phyloP scores from a whole-genome alignment of 2,797 vertebrate genomes.

The Okamejei kenojei region DNA sequence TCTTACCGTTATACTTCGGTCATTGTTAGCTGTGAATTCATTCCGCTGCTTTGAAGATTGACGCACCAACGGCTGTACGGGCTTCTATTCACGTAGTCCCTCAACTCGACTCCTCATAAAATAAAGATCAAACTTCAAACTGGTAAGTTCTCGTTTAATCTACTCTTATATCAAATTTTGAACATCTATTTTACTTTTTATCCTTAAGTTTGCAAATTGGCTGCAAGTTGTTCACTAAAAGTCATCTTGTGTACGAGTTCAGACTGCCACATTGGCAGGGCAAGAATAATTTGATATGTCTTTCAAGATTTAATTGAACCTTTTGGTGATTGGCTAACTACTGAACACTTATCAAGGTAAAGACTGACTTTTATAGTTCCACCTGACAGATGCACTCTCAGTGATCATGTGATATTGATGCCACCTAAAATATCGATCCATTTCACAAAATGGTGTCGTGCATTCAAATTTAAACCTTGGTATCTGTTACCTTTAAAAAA shows the following conservation, averaged over 20 bases:
- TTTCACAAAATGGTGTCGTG: not conserved
- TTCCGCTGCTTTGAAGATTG: too few species aligned
- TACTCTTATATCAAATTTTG: not conserved
- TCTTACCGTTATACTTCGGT: too few species aligned
- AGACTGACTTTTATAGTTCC: not conserved
- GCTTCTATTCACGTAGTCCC: too few species aligned
- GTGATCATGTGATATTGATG: constrained; percentile 24
- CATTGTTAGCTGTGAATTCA: too few species aligned
- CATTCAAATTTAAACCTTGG: not conserved
- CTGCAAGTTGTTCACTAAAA: not conserved
- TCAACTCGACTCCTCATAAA: too few species aligned
- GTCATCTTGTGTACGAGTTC: not conserved
- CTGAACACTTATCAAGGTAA: not conserved
- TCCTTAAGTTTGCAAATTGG: not conserved
- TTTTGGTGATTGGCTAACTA: constrained; percentile 3
- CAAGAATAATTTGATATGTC: not conserved
- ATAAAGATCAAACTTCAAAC: too few species aligned
- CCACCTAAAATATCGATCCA: constrained; percentile 2
- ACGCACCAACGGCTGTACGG: too few species aligned
- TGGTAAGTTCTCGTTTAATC: too few species aligned
- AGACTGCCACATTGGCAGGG: not conserved
- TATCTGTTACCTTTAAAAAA: not conserved
- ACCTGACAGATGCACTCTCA: not conserved
- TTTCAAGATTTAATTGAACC: constrained; percentile 12
- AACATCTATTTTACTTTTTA: not conserved